phyloP scores from a whole-genome alignment of 2,888 invertebrate genomes.

The Smittia aterrima region DNA sequence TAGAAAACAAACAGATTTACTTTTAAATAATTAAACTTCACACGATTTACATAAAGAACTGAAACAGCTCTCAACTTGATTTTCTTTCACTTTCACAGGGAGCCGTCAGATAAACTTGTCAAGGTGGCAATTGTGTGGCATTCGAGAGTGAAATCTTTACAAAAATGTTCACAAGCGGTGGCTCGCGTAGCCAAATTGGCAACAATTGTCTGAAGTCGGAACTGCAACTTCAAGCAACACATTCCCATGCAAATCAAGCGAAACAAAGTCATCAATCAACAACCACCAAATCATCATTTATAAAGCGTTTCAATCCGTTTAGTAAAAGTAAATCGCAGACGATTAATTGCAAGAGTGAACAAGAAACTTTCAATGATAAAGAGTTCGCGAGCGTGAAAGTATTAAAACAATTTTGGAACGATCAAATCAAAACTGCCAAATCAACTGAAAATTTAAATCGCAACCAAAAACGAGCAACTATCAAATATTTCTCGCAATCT shows the following conservation, averaged over 20 bases:
- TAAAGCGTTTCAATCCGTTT: conserved; percentile 38
- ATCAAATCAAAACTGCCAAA: conserved; percentile 47
- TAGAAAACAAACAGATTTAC: conserved; percentile 3
- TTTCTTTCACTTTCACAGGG: conserved; percentile 32
- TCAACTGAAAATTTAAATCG: conserved; percentile 24
- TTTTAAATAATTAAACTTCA: background rate
- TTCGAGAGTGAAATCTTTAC: conserved; percentile 7
- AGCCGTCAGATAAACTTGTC: conserved; percentile 34
- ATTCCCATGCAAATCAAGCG: background rate
- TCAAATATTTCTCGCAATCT: conserved; percentile 27
- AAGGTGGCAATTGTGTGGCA: conserved; percentile 15
- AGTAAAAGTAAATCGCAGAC: conserved; percentile 39
- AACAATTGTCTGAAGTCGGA: conserved; percentile 31
- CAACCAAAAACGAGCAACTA: conserved; percentile 39
- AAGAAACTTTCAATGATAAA: conserved; percentile 32
- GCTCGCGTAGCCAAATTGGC: conserved; percentile 12
- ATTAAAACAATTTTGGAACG: conserved; percentile 52
- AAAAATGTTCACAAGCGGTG: background rate
- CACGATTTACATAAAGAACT: background rate
- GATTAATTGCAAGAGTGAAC: background rate
- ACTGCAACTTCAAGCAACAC: background rate
- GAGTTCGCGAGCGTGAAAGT: conserved; percentile 52
- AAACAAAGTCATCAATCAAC: conserved; percentile 1
- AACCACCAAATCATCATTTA: conserved; percentile 23
- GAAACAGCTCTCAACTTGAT: background rate